These are phyloP conservation scores for Crotalus helleri DNA, from an alignment of 2,113 vertebrate genomes.

Conservation along the genomic window DNA sequence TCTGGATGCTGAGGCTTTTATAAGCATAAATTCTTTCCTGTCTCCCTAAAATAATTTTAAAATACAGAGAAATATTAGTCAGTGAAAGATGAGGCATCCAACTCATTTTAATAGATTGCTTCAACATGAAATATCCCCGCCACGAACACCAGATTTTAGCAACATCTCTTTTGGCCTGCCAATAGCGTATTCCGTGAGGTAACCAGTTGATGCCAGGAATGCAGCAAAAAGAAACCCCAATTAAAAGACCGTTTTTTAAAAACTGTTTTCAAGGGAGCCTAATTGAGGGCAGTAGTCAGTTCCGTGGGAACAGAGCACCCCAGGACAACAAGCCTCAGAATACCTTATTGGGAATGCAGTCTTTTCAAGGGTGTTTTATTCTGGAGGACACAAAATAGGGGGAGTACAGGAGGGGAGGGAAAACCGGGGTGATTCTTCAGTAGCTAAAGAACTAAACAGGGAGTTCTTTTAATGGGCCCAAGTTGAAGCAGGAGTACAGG, in stretches of 20 bases:
- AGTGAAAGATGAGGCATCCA: neutral
- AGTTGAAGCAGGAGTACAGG: neutral
- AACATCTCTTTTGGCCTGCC: neutral
- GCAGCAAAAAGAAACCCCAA: neutral
- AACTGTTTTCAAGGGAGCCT: conserved; percentile 3
- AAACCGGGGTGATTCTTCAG: neutral
- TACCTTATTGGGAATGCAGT: neutral
- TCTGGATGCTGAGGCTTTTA: neutral
- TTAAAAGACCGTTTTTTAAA: neutral
- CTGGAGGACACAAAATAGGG: conserved; percentile 48
- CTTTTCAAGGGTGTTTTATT: conserved; percentile 30
- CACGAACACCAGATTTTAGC: neutral
- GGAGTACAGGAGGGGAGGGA: neutral
- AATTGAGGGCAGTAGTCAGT: conserved; percentile 12
- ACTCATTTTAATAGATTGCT: neutral
- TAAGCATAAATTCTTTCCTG: neutral
- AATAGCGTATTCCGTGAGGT: neutral
- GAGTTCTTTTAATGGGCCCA: neutral
- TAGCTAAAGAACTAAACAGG: neutral
- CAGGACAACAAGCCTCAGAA: neutral
- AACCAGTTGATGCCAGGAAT: neutral
- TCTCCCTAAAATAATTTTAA: neutral
- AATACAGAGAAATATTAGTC: neutral
- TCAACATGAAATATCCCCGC: neutral
- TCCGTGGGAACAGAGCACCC: neutral